phyloP scores from a whole-genome alignment of 2,113 vertebrate genomes.

The Riparia riparia region DNA sequence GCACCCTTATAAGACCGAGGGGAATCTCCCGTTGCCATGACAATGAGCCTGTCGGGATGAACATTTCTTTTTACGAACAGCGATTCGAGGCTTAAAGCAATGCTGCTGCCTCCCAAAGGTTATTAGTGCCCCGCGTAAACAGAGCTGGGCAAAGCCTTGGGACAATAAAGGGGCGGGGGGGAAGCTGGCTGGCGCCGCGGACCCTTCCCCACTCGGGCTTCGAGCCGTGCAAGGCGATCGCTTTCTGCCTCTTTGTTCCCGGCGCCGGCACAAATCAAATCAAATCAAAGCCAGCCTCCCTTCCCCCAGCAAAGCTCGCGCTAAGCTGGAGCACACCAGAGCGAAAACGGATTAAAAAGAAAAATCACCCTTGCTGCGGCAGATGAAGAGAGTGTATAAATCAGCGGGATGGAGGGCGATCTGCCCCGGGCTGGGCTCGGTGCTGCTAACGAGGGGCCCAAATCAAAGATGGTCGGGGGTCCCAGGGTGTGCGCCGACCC shows the following conservation, averaged over 20 bases:
- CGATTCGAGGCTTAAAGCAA: constrained; percentile 16
- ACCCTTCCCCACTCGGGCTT: not conserved
- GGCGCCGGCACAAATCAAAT: not conserved
- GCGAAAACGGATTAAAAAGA: constrained; percentile 27
- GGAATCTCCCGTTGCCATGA: constrained; percentile 44
- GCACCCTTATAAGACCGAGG: not conserved
- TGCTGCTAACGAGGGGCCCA: not conserved
- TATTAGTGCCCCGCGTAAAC: not conserved
- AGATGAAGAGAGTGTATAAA: not conserved
- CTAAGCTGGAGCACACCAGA: not conserved
- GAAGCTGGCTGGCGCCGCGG: not conserved
- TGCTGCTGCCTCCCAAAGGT: not conserved
- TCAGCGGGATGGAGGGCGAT: not conserved
- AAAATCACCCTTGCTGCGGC: not conserved
- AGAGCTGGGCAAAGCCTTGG: not conserved
- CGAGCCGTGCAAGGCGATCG: not conserved
- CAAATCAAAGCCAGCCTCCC: not conserved
- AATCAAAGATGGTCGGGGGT: fast-evolving
- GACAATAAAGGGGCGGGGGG: not conserved
- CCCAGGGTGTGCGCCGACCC: fast-evolving
- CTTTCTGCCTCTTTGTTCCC: not conserved
- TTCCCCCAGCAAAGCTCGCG: not conserved
- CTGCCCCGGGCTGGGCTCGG: not conserved
- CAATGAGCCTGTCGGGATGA: constrained; percentile 36
- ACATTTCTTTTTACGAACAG: not conserved